These are phyloP conservation scores for Liparis tanakae DNA, from an alignment of 2,797 vertebrate genomes.

Conservation along the genomic window DNA sequence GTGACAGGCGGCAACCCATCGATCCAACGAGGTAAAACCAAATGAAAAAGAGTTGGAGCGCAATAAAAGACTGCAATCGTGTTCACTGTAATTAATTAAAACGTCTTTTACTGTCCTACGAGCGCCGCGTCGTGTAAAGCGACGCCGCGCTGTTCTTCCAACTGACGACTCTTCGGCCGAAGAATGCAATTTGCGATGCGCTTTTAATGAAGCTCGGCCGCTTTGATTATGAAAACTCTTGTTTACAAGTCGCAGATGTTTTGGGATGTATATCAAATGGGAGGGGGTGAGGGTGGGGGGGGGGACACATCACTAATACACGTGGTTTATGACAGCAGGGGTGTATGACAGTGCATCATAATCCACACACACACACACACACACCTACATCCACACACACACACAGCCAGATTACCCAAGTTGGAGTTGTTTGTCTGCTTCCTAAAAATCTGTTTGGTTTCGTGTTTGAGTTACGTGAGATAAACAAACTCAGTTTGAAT, in stretches of 20 bases:
- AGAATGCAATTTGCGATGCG: conserved; percentile 1
- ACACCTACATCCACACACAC: neutral
- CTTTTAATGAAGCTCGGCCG: conserved; percentile 3
- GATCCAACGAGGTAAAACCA: neutral
- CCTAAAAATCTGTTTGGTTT: conserved; percentile 22
- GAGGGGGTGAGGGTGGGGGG: neutral
- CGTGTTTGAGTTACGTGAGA: neutral
- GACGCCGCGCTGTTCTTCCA: neutral
- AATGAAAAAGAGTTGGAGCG: neutral
- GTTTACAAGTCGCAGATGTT: conserved; percentile 20
- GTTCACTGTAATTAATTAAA: neutral
- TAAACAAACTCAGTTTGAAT: conserved; percentile 33
- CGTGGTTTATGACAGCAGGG: conserved; percentile 36
- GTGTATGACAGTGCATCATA: conserved; percentile 25
- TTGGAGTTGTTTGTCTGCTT: neutral
- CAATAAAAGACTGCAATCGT: neutral
- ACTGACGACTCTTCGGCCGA: neutral
- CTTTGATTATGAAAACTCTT: conserved; percentile 13
- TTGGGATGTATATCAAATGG: conserved; percentile 25
- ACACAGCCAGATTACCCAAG: neutral
- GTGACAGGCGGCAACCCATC: neutral
- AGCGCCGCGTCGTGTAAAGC: neutral
- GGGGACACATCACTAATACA: conserved; percentile 13
- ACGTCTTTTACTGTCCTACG: neutral
- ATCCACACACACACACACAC: conserved; percentile 8